Base-by-base conservation (phyloP, 1,140 invertebrate genomes). In the Pachypsylla venusta region DNA sequence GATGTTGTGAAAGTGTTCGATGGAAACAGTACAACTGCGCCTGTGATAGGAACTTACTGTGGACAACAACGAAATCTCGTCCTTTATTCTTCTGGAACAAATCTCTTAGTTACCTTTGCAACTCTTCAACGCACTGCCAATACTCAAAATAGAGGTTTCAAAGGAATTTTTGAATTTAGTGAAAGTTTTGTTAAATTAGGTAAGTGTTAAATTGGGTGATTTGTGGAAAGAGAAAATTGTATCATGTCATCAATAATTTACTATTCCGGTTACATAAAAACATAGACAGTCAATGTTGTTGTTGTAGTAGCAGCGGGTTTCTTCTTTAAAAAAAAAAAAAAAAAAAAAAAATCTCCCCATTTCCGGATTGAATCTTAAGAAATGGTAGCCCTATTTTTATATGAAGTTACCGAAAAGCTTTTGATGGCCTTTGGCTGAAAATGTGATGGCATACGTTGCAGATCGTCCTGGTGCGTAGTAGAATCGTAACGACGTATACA, bases 1-100 rank as follows among this genome's bases (percentile, higher is more conserved):
- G 96, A 98, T 76, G 92, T 87, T 74, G 85, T 99, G 60, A 91
- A 90, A 75, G 85, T 99, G 58, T 96, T 89, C 74, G 96, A 99
- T 75, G 96, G 96, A 60, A 76, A 82, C 56, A 82, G 88, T 67
- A 86, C 85, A 70, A 77, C 81, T 53, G 82, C 84, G 64, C 86
- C 91, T 28, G 81, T 93, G 65, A 96, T 99, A 69, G 91, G 92
- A 66, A 96, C 90, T 58, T 97, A 98, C 73, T 99, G 96, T 75
- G 95, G 95, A 62, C 93, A 97, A 75, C 92, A 96, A 75, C 80
- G 91, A 67, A 93, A 94, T 76, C 79, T 96, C 69, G 87, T 95
- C 64, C 78, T 96, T 54, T 97, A 93, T 75, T 97, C 93, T 63
- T 93, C 90, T 64, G 81, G 87, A 67, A 85, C 90, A 68, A 82